These are phyloP conservation scores for Macroglossus sobrinus DNA, from an alignment of 2,113 vertebrate genomes.

Conservation along the genomic window DNA sequence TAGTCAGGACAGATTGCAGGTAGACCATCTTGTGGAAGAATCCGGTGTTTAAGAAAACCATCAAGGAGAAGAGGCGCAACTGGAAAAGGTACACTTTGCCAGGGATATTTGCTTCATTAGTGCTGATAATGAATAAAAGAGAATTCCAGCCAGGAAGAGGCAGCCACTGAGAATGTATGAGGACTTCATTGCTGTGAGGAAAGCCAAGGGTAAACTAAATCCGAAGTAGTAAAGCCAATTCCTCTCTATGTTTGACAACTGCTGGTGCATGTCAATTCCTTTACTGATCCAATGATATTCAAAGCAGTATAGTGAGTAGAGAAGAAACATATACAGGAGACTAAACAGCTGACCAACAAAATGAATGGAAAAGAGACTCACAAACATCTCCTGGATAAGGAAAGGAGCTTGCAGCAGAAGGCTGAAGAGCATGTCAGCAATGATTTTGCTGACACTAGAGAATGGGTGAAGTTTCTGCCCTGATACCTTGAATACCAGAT, in stretches of 20 bases:
- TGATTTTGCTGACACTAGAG: slow-evolving; percentile 60
- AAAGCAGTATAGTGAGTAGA: slow-evolving; percentile 92
- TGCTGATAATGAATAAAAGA: slow-evolving; percentile 93
- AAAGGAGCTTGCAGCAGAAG: background rate
- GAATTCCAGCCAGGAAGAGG: slow-evolving; percentile 85
- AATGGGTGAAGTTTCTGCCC: no score
- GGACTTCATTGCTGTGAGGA: slow-evolving; percentile 89
- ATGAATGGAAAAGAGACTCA: slow-evolving; percentile 87
- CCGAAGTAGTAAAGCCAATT: slow-evolving; percentile 94
- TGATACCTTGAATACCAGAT: no score
- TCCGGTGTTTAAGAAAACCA: slow-evolving; percentile 92
- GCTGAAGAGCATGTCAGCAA: slow-evolving; percentile 90
- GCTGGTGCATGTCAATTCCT: slow-evolving; percentile 91
- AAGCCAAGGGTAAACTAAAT: slow-evolving; percentile 90
- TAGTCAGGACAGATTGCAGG: slow-evolving; percentile 84
- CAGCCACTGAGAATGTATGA: slow-evolving; percentile 93
- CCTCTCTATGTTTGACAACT: slow-evolving; percentile 90
- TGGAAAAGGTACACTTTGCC: slow-evolving; percentile 56
- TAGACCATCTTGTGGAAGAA: slow-evolving; percentile 92
- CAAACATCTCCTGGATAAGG: slow-evolving; percentile 87
- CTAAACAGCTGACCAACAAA: slow-evolving; percentile 87
- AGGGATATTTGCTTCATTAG: slow-evolving; percentile 90
- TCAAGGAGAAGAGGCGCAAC: slow-evolving; percentile 89
- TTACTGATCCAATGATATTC: background rate
- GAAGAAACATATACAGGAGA: slow-evolving; percentile 87